Conservation (phyloP, 2,113 vertebrate species). For the Elaphurus davidianus region DNA sequence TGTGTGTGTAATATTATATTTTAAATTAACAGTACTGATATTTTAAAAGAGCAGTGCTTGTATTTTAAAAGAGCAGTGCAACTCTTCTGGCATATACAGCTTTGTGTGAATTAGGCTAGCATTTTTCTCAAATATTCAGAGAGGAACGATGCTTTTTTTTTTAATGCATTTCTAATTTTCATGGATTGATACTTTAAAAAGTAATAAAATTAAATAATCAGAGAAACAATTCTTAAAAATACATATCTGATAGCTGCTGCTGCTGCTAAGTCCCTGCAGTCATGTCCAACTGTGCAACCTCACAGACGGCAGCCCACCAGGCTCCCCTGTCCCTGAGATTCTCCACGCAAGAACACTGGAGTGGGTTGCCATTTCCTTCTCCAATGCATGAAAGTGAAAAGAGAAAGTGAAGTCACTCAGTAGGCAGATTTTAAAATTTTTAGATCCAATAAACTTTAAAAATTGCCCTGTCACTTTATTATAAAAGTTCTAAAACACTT, state of each 20-base stretch:
- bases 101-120: not conserved
- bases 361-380: not conserved
- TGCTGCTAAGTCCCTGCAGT: not conserved
- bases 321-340: fast-evolving
- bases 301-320: not conserved
- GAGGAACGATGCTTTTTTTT: not conserved
- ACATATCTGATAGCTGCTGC: not conserved
- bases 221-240: not conserved
- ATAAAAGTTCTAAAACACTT: not conserved
- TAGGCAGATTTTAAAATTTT: not conserved
- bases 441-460: not conserved
- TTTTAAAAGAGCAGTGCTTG: not conserved
- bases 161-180: not conserved
- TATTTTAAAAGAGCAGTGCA: not conserved
- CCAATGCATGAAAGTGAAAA: not conserved
- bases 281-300: fast-evolving
- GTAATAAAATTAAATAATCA: not conserved
- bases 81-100: not conserved
- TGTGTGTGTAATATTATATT: not conserved
- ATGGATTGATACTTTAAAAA: not conserved
- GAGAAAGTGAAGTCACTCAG: not conserved
- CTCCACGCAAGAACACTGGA: not conserved
- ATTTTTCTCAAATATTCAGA: not conserved
- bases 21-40: not conserved
- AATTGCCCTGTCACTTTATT: not conserved